phyloP scores from a whole-genome alignment of 2,113 vertebrate genomes.

The Bos taurus region ARS-UCD2.0 NC_037330.1:55123501-55124000 shows the following conservation, averaged over 20 bases:
- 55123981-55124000: not conserved
- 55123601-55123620: not conserved
- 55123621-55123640: not conserved
- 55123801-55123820: not conserved
- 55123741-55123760: not conserved
- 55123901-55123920: not conserved
- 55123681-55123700: not conserved
- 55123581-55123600: not conserved
- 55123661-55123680: not conserved
- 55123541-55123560: not conserved
- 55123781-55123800: slow-evolving; percentile 17
- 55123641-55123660: slow-evolving; percentile 28
- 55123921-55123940: slow-evolving; percentile 25
- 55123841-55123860: not conserved
- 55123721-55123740: not conserved
- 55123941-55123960: not conserved
- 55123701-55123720: slow-evolving; percentile 24
- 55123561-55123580: not conserved
- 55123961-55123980: not conserved
- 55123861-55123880: slow-evolving; percentile 13
- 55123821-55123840: not conserved
- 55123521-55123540: not conserved
- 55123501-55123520: not conserved
- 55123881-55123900: not conserved
- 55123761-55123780: not conserved